A percentile compares a stretch with the other conserved stretches of the same genome.
Conservation (phyloP, 2,797 vertebrate genomes). For the Strix occidentalis region DNA sequence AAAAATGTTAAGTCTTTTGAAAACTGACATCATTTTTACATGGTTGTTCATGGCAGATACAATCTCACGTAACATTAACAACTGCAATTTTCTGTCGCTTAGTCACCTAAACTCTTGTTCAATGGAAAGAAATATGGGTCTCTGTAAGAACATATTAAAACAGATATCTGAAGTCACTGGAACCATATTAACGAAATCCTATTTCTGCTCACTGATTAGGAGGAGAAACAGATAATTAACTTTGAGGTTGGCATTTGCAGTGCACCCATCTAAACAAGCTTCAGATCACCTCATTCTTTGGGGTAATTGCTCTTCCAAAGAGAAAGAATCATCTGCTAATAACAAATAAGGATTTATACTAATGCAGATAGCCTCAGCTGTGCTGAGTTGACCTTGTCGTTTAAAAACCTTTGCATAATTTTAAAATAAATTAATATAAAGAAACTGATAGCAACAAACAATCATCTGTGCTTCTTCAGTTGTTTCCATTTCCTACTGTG, state of each 20-base stretch:
- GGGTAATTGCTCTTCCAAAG: not conserved
- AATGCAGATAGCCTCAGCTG: not conserved
- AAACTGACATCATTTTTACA: not conserved
- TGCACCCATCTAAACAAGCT: not conserved
- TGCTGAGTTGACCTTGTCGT: not conserved
- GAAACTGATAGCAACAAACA: not conserved
- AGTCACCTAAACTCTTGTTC: not conserved
- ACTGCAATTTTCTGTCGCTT: not conserved
- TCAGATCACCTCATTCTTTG: not conserved
- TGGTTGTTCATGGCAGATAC: not conserved
- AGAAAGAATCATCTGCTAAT: not conserved
- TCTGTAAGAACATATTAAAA: not conserved
- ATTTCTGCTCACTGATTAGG: not conserved
- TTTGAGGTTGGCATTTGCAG: not conserved
- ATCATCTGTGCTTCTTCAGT: not conserved
- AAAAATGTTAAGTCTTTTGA: not conserved
- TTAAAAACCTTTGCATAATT: not conserved
- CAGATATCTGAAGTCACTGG: not conserved
- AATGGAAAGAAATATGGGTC: not conserved
- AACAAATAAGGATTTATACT: not conserved
- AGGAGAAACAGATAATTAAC: not conserved
- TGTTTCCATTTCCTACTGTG: not conserved
- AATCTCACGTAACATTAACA: not conserved
- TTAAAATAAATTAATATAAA: not conserved
- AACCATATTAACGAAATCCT: not conserved